Evolutionary conservation across 2,888 invertebrate genomes (phyloP), one percentile per base, ranked within the genome.

Genomic region (Synergus gifuensis): DNA sequence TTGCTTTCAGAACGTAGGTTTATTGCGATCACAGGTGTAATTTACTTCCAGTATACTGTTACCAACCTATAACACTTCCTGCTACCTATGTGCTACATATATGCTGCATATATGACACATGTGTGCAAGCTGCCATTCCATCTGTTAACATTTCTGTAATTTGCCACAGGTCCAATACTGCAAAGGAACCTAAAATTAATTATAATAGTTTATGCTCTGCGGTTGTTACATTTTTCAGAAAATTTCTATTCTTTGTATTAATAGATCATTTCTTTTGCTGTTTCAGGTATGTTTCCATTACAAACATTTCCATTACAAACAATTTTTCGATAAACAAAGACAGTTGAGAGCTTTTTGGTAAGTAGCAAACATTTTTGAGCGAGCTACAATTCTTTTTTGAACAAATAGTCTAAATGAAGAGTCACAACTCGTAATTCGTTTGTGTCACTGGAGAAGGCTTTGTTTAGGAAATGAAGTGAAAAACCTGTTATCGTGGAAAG

Each of bases 31-130:
- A 81, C 81, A 84, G 83, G 80, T 84, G 81, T 81, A 80, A 82
- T 81, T 81, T 82, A 83, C 79, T 83, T 81, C 81, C 73, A 79
- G 81, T 80, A 77, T 79, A 76, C 81, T 82, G 81, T 84, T 85
- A 84, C 82, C 78, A 83, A 80, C 77, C 81, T 80, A 76, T 76
- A 62, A 76, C 69, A 79, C 79, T 80, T 83, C 83, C 84, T 79
- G 77, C 14, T 40, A 1, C 22, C 14, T 64, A 8, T 40, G n/a
- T 64, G 14, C 22, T 44, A n/a, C 7, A 67, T 22, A 67, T 22
- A 67, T 46, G 7, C 62, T 40, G 42, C 42, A 64, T 64, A 40
- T 64, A 64, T 64, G 64, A 40, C 64, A 40, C 22, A 60, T 60
- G 3, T 58, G 2, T 58, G 11, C 58, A n/a, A n/a, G 7, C 18